Evolutionary conservation across 1,140 invertebrate species (phyloP).

Genomic region (Hylyphantes graminicola): DNA sequence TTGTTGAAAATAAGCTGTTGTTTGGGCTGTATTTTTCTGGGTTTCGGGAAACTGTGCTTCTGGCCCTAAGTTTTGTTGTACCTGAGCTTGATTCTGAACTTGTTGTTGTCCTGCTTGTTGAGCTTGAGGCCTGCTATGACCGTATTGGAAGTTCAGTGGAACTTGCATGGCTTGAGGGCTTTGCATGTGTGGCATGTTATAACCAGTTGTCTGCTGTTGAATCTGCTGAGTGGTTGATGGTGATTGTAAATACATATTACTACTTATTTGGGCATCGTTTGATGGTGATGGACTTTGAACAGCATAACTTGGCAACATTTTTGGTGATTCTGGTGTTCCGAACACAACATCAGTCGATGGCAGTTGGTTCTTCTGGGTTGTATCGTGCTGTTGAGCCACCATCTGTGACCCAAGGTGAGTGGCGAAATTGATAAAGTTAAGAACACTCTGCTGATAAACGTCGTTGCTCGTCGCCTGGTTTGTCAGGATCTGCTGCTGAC

Average conservation of each 20-base stretch:
- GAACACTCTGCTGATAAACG: slow-evolving; percentile 24
- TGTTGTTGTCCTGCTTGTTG: background rate
- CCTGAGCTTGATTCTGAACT: background rate
- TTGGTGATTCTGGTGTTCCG: background rate
- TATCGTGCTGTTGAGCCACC: background rate
- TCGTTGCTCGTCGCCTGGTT: background rate
- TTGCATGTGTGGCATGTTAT: too few relatives aligned
- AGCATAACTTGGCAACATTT: background rate
- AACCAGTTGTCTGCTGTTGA: background rate
- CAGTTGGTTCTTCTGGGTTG: background rate
- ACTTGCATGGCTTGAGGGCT: background rate
- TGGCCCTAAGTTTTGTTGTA: background rate
- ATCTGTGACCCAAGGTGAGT: slow-evolving; percentile 13
- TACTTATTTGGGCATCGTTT: background rate
- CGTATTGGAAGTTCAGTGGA: background rate
- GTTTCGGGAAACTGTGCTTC: background rate
- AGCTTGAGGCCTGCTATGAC: background rate
- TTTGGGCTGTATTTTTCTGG: background rate
- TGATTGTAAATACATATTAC: background rate
- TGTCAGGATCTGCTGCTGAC: background rate
- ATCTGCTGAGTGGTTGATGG: background rate
- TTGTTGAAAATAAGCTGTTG: background rate
- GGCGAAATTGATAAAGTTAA: slow-evolving; percentile 45
- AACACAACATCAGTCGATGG: background rate
- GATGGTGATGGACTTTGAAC: background rate